Evolutionary conservation across 2,888 invertebrate species (phyloP).

Genomic region (Eledona agricola): DNA sequence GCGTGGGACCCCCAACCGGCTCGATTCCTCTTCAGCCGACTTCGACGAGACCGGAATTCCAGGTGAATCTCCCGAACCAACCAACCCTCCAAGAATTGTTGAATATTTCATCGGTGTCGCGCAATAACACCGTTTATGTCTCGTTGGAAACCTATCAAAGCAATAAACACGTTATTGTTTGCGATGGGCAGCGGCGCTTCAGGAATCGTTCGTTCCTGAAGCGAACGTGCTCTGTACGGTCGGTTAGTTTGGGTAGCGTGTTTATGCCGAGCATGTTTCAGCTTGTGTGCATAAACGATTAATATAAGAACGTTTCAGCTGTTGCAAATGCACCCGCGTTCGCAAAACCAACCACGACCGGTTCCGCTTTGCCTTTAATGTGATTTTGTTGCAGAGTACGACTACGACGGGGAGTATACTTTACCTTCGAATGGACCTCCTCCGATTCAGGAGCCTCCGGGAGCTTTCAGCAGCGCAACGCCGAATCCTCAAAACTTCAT

Average conservation of each 20-base stretch:
- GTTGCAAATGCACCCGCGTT: constrained; percentile 19
- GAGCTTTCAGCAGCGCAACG: constrained; percentile 55
- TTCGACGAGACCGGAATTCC: constrained; percentile 49
- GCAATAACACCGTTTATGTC: constrained; percentile 17
- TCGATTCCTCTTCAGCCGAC: constrained; percentile 61
- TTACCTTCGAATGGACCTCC: constrained; percentile 60
- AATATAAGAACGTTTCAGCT: constrained; percentile 22
- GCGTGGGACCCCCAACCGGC: constrained; percentile 54
- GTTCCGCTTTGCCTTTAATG: constrained; percentile 39
- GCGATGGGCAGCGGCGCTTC: constrained; percentile 9
- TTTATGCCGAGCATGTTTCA: constrained; percentile 15
- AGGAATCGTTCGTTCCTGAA: constrained; percentile 9
- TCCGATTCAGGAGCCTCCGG: constrained; percentile 60
- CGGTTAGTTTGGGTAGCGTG: constrained; percentile 10
- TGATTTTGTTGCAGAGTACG: constrained; percentile 57
- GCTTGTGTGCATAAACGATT: constrained; percentile 18
- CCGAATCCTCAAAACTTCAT: constrained; percentile 38
- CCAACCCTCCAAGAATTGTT: not conserved
- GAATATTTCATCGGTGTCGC: constrained; percentile 15
- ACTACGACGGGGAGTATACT: constrained; percentile 61
- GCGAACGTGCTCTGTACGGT: constrained; percentile 5
- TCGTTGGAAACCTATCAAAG: constrained; percentile 19
- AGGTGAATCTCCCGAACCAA: constrained; percentile 52
- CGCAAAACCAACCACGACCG: constrained; percentile 19
- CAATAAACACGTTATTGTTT: constrained; percentile 19